Evolutionary conservation across 1,140 invertebrate species (phyloP).

Genomic region (Trissolcus basalis): DNA sequence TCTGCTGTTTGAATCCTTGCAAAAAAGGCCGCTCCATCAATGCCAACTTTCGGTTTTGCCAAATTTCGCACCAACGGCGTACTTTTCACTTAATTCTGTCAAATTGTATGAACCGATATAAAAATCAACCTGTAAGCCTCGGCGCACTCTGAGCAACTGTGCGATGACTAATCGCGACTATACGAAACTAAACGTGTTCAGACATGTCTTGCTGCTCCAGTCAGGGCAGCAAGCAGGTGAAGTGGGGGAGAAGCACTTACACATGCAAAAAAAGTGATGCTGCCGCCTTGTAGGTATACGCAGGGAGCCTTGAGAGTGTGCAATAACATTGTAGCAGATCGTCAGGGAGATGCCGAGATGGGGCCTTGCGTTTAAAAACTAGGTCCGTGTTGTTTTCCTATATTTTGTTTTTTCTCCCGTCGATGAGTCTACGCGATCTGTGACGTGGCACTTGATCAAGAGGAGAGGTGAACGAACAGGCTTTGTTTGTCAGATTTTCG

Average conservation of each 20-base stretch:
- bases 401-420: slow-evolving; percentile 20
- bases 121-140: slow-evolving; percentile 44
- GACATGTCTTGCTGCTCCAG: slow-evolving; percentile 58
- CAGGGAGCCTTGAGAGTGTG: neutral
- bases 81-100: too few relatives aligned
- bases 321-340: slow-evolving; percentile 24
- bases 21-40: slow-evolving; percentile 4
- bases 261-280: slow-evolving; percentile 33
- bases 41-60: too few relatives aligned
- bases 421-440: too few relatives aligned
- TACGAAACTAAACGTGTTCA: slow-evolving; percentile 65
- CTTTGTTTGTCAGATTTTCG: too few relatives aligned
- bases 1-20: slow-evolving; percentile 5
- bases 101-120: too few relatives aligned
- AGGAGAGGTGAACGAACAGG: too few relatives aligned
- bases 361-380: slow-evolving; percentile 23
- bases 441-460: too few relatives aligned
- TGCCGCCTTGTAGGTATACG: slow-evolving; percentile 8
- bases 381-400: slow-evolving; percentile 37
- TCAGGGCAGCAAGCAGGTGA: slow-evolving; percentile 27
- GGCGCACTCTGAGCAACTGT: slow-evolving; percentile 35
- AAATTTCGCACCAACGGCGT: neutral
- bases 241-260: slow-evolving; percentile 55
- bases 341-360: neutral
- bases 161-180: slow-evolving; percentile 52